Conservation (phyloP, 2,797 vertebrate genomes). For the Sitta carolinensis region DNA sequence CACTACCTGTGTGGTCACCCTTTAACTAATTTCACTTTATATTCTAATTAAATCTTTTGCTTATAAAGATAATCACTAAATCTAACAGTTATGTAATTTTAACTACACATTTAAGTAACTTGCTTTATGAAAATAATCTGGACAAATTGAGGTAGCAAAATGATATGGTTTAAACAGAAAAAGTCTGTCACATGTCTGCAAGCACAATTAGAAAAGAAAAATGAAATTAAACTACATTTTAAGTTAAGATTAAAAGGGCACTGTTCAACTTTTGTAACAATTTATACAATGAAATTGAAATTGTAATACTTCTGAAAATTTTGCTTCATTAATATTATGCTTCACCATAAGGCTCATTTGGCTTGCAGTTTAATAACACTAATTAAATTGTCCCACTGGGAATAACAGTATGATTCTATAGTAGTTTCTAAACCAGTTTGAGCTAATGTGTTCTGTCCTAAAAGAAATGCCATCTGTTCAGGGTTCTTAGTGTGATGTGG, state of each 20-base stretch:
- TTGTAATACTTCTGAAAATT: not conserved
- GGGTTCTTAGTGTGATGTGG: not conserved
- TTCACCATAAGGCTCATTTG: not conserved
- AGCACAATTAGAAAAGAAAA: not conserved
- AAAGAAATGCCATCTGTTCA: not conserved
- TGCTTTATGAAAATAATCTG: not conserved
- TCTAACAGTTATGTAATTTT: not conserved
- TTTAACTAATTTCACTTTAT: not conserved
- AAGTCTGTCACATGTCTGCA: not conserved
- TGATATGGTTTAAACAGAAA: not conserved
- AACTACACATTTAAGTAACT: not conserved
- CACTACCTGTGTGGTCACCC: not conserved
- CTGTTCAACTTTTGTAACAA: not conserved
- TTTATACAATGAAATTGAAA: not conserved
- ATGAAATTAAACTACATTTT: not conserved
- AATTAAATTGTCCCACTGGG: not conserved
- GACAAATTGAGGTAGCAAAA: not conserved
- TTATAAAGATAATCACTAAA: not conserved
- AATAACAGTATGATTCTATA: not conserved
- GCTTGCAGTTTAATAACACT: not conserved
- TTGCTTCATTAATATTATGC: not conserved
- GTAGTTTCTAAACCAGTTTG: not conserved
- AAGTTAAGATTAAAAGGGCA: not conserved
- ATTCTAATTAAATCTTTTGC: fast-evolving
- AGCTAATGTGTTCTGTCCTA: not conserved